Base-by-base conservation (phyloP, 30 jellyfish, hydroid and myxozoan species). In the Aurelia aurita region DNA sequence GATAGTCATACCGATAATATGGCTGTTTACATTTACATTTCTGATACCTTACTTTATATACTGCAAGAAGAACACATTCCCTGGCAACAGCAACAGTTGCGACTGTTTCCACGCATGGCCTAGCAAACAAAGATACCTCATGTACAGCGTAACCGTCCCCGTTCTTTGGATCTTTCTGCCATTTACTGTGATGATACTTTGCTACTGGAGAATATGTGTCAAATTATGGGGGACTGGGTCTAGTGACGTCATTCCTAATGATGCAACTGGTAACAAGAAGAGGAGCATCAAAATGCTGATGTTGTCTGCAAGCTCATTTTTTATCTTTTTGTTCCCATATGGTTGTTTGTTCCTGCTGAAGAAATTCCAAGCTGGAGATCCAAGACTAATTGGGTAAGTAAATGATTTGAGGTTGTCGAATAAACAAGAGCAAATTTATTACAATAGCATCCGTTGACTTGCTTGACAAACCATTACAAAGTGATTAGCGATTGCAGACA, bases 71-170 rank as follows among this genome's bases (percentile, higher is more conserved):
- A 28, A 21, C 59, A 57, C 18, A 31, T 13, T 43, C 19, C 66
- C 20, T 25, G 74, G 25, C 23, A 49, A 54, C 31, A 57, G 66
- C 51, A 39, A 39, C 51, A 39, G 51, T 49, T 74, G 87, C 49
- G 87, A 74, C 12, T 74, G 87, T 25, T 31, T 10, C 39, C 22
- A 23, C 19, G 57, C 27, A 9, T 74, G 87, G 87, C 87, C 87
- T 43, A 53, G 74, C 55, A 19, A 19, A 11, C 27, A 15, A 11
- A 19, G 55, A 8, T 43, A 74, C n/a, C 58, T 31, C n/a, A 14
- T 14, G 18, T 74, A 47, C 58, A 26, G 20, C 49, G 20, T 54
- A 9, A 16, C 69, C 7, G 22, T 51, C 14, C 51, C 55, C n/a
- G 16, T 74, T 1, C 19, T 53, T 54, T 43, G 58, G 32, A 20